Conservation (phyloP, 2,797 vertebrate species). For the Aplochiton taeniatus region DNA sequence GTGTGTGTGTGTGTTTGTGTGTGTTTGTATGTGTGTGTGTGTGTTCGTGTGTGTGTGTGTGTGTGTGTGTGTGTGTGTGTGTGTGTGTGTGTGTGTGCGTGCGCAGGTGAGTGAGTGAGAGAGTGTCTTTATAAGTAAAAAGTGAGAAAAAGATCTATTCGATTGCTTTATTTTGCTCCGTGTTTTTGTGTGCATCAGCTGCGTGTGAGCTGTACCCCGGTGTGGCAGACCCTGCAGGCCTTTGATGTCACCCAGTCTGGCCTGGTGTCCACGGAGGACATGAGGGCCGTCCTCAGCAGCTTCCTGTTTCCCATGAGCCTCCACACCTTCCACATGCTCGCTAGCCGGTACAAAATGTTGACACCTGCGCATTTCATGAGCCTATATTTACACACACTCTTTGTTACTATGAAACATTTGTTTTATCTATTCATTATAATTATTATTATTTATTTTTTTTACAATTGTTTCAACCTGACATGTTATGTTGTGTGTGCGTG, state of each 20-base stretch:
- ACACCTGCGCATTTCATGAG: slow-evolving; percentile 33
- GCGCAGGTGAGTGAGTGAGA: background rate
- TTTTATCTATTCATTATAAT: slow-evolving; percentile 5
- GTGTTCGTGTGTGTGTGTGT: no score
- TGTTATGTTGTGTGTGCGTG: slow-evolving; percentile 17
- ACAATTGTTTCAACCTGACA: no score
- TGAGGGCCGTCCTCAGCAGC: slow-evolving; percentile 75
- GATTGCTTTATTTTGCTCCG: background rate
- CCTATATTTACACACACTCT: slow-evolving; percentile 23
- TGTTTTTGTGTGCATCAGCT: slow-evolving; percentile 57
- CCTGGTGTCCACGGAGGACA: slow-evolving; percentile 72
- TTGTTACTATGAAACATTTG: slow-evolving; percentile 19
- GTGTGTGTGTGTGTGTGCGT: background rate
- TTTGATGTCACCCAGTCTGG: slow-evolving; percentile 68
- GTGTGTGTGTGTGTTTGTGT: slow-evolving; percentile 22
- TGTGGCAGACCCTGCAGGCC: slow-evolving; percentile 70
- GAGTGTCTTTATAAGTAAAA: background rate
- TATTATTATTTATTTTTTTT: no score
- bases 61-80: slow-evolving; percentile 17
- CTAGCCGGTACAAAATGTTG: slow-evolving; percentile 63
- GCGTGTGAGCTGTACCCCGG: slow-evolving; percentile 43
- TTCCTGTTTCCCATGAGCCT: slow-evolving; percentile 73
- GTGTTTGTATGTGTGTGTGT: background rate
- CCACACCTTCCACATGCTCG: slow-evolving; percentile 74
- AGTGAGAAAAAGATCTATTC: no score